Base-by-base conservation (phyloP, 2,113 vertebrate species). In the Tinamus guttatus region DNA sequence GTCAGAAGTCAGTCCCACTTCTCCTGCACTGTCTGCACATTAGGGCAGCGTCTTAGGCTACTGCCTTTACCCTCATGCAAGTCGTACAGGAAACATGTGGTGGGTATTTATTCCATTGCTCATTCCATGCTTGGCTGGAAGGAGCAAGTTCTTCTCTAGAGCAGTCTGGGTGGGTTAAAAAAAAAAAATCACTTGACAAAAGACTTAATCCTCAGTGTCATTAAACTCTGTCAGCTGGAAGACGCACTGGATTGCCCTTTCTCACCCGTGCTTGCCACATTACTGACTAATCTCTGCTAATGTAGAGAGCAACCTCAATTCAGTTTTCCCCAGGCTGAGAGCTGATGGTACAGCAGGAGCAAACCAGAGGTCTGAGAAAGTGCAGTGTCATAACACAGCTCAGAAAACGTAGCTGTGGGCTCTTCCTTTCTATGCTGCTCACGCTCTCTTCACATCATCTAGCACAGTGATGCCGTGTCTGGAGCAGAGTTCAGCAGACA, bases 121-220 rank as follows among this genome's bases (percentile, higher is more conserved):
- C 10, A 41, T 13, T 73, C 58, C 19, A 17, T 34, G 17, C n/a
- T 51, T 47, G 47, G 47, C 67, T 93, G 67, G 54, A 76, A 89
- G 59, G 36, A 90, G 45, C 40, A 91, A 85, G 30, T 22, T 32
- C 24, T 79, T 74, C 63, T 68, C 12, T 34, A 58, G 56, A 81
- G 83, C 65, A 79, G 88, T 49, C 40, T 36, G 47, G 77, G 54
- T 51, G 88, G 85, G 77, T 62, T 22, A 49, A 47, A 47, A 8
- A 47, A 12, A 16, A n/a, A 47, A 68, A 22, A 84, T 78, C 22
- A 47, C 16, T 49, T 64, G 62, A 76, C 43, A 86, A 85, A 95
- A 96, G 70, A 78, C 81, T 93, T 94, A 89, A 93, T 95, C 79
- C 83, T 76, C 74, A 64, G 70, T 27, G 58, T 69, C 80, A 86